phyloP scores from a whole-genome alignment of 2,888 invertebrate genomes.

The Acheta domesticus region DNA sequence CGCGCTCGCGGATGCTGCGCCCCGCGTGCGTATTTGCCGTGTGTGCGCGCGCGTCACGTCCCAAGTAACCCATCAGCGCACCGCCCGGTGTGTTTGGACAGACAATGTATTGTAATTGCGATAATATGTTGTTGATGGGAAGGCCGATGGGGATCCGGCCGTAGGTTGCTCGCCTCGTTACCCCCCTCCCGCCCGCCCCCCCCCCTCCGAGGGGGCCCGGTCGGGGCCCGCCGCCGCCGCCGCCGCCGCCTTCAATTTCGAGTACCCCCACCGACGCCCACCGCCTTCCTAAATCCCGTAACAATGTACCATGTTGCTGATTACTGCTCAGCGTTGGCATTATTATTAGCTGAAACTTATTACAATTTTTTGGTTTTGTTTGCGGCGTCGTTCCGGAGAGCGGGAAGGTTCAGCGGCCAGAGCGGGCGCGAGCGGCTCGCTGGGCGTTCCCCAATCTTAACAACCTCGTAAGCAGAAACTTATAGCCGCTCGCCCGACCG shows the following conservation, averaged over 20 bases:
- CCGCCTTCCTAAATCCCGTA: constrained; percentile 18
- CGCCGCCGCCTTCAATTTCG: neutral
- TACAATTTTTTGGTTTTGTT: constrained; percentile 24
- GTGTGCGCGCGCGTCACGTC: neutral
- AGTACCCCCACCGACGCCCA: constrained; percentile 8
- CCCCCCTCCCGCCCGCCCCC: neutral
- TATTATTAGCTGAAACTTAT: constrained; percentile 6
- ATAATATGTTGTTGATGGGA: constrained; percentile 18
- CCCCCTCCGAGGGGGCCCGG: neutral
- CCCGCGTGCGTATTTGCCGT: neutral
- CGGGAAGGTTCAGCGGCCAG: neutral
- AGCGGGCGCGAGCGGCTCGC: neutral
- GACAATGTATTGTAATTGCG: constrained; percentile 18
- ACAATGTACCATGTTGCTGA: constrained; percentile 18
- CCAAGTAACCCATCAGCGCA: constrained; percentile 18
- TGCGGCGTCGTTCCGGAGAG: constrained; percentile 9
- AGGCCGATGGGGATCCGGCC: constrained; percentile 18
- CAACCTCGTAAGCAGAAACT: constrained; percentile 33
- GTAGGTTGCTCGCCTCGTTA: constrained; percentile 18
- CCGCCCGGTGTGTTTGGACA: constrained; percentile 11
- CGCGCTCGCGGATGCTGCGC: neutral
- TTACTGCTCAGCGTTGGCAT: constrained; percentile 18
- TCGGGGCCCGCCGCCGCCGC: neutral
- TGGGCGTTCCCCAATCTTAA: constrained; percentile 34
- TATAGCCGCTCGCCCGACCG: constrained; percentile 12